Percentiles rank a stretch among this genome's conserved stretches.
Evolutionary conservation across 2,797 vertebrate species (phyloP).

Genomic region (Novumbra hubbsi): DNA sequence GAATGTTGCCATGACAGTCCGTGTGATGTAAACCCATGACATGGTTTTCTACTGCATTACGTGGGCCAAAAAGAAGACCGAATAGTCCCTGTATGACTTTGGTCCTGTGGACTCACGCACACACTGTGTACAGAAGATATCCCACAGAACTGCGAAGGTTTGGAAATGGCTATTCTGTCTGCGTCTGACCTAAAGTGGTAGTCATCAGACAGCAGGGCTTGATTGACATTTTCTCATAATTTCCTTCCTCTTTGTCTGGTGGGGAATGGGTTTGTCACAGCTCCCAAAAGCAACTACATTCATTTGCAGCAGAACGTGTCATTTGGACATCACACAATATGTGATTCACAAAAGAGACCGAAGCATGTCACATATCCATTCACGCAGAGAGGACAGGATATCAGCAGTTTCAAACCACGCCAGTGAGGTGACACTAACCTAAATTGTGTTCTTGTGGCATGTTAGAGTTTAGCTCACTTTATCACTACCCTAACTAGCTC

Average conservation of each 20-base stretch:
- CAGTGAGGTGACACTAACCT: conserved; percentile 60
- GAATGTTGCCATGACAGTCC: neutral
- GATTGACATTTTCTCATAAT: neutral
- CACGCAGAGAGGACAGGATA: conserved; percentile 48
- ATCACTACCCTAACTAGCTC: conserved; percentile 52
- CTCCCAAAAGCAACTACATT: neutral
- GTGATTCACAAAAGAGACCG: neutral
- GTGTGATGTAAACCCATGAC: neutral
- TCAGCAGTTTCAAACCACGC: conserved; percentile 51
- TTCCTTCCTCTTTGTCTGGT: neutral
- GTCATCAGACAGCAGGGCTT: conserved; percentile 1
- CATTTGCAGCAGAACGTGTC: conserved; percentile 11
- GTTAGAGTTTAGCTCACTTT: conserved; percentile 36
- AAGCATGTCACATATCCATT: conserved; percentile 29
- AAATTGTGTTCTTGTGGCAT: conserved; percentile 50
- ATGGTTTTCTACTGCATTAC: neutral
- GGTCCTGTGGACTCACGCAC: neutral
- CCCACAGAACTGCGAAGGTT: neutral
- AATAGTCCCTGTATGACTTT: neutral
- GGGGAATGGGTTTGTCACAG: neutral
- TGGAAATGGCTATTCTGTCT: neutral
- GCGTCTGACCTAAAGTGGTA: neutral
- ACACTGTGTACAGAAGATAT: neutral
- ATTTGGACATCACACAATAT: conserved; percentile 10
- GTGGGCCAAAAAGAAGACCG: neutral